A percentile compares a stretch with the other conserved stretches of the same genome.
These are phyloP conservation scores for Cyphomyrmex costatus DNA, from an alignment of 1,140 invertebrate species.

Conservation along the genomic window DNA sequence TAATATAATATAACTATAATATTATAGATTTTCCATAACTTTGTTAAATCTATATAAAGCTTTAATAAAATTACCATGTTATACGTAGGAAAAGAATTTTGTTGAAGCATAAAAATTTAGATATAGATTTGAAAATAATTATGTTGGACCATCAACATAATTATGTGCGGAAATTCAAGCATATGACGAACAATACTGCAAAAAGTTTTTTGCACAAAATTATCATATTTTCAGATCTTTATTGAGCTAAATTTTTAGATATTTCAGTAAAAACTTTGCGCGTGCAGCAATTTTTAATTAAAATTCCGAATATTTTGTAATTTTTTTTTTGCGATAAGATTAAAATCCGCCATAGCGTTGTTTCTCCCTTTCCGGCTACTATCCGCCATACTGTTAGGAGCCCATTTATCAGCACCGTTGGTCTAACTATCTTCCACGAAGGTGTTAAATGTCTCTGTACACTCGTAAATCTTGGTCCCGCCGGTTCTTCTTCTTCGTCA, in stretches of 20 bases:
- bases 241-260: too few relatives aligned
- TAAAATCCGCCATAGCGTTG: slow-evolving; percentile 72
- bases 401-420: slow-evolving; percentile 80
- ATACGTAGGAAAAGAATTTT: neutral
- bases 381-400: slow-evolving; percentile 81
- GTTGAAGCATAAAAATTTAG: too few relatives aligned
- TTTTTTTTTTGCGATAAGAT: slow-evolving; percentile 26
- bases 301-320: neutral
- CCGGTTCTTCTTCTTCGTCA: slow-evolving; percentile 73
- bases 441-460: slow-evolving; percentile 81
- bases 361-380: slow-evolving; percentile 64
- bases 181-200: too few relatives aligned
- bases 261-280: too few relatives aligned
- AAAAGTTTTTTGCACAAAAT: too few relatives aligned
- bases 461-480: slow-evolving; percentile 83
- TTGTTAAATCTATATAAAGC: neutral
- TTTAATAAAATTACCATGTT: neutral
- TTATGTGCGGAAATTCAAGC: too few relatives aligned
- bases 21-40: neutral
- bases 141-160: too few relatives aligned
- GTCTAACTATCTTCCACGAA: slow-evolving; percentile 81
- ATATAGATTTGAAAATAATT: too few relatives aligned
- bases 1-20: neutral
- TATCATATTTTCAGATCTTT: too few relatives aligned
- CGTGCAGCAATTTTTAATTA: neutral